Base-by-base conservation (phyloP, 2,797 vertebrate species). In the Coregonus suidteri region DNA sequence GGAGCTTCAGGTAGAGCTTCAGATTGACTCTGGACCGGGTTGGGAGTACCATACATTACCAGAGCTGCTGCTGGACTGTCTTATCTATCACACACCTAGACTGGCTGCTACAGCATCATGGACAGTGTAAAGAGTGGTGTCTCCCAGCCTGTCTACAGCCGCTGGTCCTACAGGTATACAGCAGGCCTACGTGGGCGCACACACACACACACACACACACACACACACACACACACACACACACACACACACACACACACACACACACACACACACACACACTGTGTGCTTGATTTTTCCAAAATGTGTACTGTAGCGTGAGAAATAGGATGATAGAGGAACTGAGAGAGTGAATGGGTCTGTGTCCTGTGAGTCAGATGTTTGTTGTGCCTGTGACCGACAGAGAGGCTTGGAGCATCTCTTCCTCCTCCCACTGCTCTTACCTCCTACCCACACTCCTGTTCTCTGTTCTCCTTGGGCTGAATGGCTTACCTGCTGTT, bases 151-250 rank as follows among this genome's bases (percentile, higher is more conserved):
- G 83, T 84, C 81, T 95, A 93, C 92, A 95, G 95, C 74, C 93
- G 94, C 87, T 95, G 94, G 94, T 95, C 94, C 0, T 95, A 95
- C 94, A 95, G 94, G 94, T 95, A 93, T 13, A 54, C 73, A 73
- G 56, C n/a, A 62, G n/a, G n/a, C 56, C 59, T 7, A 15, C 9
- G 41, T 47, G 3, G 41, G 41, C 41, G 64, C 13, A 20, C n/a
- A 51, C 67, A 37, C 35, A 37, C 35, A 37, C 35, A 37, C 35
- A 37, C 35, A 37, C 35, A 37, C 35, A 37, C 35, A 37, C 41
- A 3, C 41, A 34, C 31, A 34, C 31, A 34, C 31, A 34, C 31
- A 34, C 31, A 34, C 31, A 34, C 31, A 67, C 13, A 20, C n/a
- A 51, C 67, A 37, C 35, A 37, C 35, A 37, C 35, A 37, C 35